These are phyloP conservation scores for Lasioglossum figueresi DNA, from an alignment of 2,888 invertebrate genomes.

Conservation along the genomic window DNA sequence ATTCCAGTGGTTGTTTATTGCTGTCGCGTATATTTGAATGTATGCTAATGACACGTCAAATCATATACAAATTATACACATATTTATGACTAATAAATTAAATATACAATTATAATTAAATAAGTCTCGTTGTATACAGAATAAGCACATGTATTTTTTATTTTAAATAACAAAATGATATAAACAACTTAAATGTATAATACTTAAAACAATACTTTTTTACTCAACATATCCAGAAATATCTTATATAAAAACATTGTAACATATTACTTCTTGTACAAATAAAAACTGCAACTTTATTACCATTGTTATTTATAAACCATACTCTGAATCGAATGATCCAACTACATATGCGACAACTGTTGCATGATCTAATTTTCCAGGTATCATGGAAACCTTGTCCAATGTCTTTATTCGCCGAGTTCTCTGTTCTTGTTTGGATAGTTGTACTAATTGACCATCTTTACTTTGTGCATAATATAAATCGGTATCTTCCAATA, in stretches of 20 bases:
- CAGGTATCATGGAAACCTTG: constrained; percentile 91
- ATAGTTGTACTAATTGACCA: constrained; percentile 86
- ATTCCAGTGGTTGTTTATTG: not conserved
- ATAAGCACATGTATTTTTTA: constrained; percentile 44
- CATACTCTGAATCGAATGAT: constrained; percentile 60
- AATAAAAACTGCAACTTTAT: constrained; percentile 55
- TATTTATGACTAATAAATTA: not conserved
- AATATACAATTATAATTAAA: constrained; percentile 32
- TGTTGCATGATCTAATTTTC: constrained; percentile 95
- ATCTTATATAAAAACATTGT: constrained; percentile 48
- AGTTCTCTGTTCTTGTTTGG: constrained; percentile 88
- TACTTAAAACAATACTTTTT: constrained; percentile 40
- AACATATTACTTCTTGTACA: constrained; percentile 58
- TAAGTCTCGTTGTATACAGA: constrained; percentile 16
- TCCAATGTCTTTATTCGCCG: constrained; percentile 89
- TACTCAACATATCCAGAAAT: constrained; percentile 23
- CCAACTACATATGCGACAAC: constrained; percentile 92
- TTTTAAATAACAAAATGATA: constrained; percentile 56
- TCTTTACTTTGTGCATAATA: constrained; percentile 87
- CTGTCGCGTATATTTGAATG: not conserved
- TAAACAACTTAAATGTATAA: constrained; percentile 52
- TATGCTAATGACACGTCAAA: not conserved
- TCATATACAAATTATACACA: constrained; percentile 1
- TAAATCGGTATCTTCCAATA: constrained; percentile 92
- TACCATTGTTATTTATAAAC: constrained; percentile 58